A percentile compares a stretch with the other conserved stretches of the same genome.
Conservation (phyloP, 2,113 vertebrate species). For the Ceyx cyanopectus region DNA sequence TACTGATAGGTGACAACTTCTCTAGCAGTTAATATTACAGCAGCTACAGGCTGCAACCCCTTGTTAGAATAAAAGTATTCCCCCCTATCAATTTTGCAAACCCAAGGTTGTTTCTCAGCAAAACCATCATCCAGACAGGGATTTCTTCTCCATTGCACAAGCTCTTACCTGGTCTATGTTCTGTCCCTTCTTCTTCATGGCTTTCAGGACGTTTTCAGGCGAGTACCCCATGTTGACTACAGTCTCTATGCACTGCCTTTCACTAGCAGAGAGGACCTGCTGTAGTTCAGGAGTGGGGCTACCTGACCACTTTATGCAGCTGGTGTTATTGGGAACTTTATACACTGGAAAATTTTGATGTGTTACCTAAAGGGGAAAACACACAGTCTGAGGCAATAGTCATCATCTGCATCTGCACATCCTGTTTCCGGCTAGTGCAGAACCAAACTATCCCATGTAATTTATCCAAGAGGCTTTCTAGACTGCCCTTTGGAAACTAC, state of each 20-base stretch:
- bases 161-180: conserved; percentile 92
- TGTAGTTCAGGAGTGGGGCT: conserved; percentile 50
- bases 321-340: conserved; percentile 77
- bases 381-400: not conserved
- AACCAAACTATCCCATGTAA: not conserved
- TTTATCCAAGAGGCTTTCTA: not conserved
- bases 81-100: not conserved
- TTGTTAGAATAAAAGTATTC: not conserved
- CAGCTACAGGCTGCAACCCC: not conserved
- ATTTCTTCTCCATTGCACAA: not conserved
- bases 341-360: conserved; percentile 72
- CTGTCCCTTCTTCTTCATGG: conserved; percentile 96
- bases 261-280: conserved; percentile 85
- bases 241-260: conserved; percentile 90
- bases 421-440: not conserved
- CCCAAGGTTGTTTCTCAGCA: not conserved
- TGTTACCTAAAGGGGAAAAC: conserved; percentile 51
- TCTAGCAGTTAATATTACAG: not conserved
- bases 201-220: conserved; percentile 89
- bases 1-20: not conserved
- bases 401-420: not conserved
- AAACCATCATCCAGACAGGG: not conserved
- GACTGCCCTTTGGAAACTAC: not conserved
- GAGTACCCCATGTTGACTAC: conserved; percentile 96
- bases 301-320: not conserved